phyloP scores from a whole-genome alignment of 2,888 invertebrate species.

The Melangyna quadrimaculata region DNA sequence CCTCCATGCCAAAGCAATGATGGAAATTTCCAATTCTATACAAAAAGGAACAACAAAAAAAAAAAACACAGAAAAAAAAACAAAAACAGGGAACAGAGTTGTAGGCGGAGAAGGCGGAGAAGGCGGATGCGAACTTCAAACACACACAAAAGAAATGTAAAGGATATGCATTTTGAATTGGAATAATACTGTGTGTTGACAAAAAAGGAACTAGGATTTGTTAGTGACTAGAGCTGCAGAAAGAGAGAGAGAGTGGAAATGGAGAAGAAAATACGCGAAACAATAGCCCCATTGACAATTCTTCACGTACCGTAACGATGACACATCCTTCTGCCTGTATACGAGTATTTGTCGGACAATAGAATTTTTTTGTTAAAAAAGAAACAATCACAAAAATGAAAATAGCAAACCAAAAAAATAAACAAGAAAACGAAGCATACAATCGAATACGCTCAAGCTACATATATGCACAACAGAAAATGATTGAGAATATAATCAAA shows the following conservation, averaged over 20 bases:
- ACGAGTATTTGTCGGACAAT: constrained; percentile 68
- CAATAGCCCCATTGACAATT: constrained; percentile 70
- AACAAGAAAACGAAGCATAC: constrained; percentile 16
- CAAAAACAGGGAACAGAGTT: background rate
- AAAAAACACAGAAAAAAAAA: background rate
- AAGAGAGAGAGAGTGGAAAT: background rate
- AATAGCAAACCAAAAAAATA: constrained; percentile 39
- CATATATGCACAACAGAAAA: constrained; percentile 29
- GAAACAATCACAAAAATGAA: constrained; percentile 63
- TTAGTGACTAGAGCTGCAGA: background rate
- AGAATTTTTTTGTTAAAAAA: constrained; percentile 40
- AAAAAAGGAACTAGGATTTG: constrained; percentile 26
- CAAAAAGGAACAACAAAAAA: constrained; percentile 24
- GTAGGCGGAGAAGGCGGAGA: constrained; percentile 21
- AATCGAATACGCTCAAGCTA: background rate
- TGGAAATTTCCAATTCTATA: constrained; percentile 60
- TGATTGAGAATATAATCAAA: constrained; percentile 68
- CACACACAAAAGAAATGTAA: constrained; percentile 34
- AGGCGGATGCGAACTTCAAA: constrained; percentile 36
- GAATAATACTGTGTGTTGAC: background rate
- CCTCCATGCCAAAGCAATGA: constrained; percentile 63
- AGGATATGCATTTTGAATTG: constrained; percentile 55
- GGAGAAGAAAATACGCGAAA: constrained; percentile 49
- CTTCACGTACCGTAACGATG: constrained; percentile 59
- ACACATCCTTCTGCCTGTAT: constrained; percentile 57